Base-by-base conservation (phyloP, 1,140 invertebrate genomes). In the Muscidifurax raptorellus region DNA sequence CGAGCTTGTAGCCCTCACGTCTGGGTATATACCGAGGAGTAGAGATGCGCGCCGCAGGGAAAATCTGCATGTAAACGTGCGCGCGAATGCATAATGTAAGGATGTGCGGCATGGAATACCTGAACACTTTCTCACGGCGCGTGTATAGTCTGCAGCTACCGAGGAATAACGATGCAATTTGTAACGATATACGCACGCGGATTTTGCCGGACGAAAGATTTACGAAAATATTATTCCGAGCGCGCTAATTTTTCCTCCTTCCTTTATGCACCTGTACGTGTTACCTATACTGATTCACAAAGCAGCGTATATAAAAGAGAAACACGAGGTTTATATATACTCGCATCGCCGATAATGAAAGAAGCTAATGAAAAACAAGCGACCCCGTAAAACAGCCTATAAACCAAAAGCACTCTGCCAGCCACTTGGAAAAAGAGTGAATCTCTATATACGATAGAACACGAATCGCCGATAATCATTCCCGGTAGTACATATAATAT, bases 51-150 rank as follows among this genome's bases (percentile, higher is more conserved):
- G 67, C 67, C 28, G 72, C 27, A 30, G 6, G 44, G 15, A 78
- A 78, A 78, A 78, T 78, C 76, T 78, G 76, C 76, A 78, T 78
- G 76, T 78, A 78, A 78, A 78, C 52, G 52, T 18, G 76, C 30
- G 5, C 52, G 30, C 25, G 47, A 78, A 59, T 78, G 52, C 76
- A 78, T 78, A 78, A 78, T 78, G 52, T 28, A 59, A n/a, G 52
- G 52, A 59, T n/a, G 66, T 18, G 66, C 66, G 72, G 40, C n/a
- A 6, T 22, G 44, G 74, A 76, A 76, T 59, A 52, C 44, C 22
- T 40, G 40, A 47, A 18, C 74, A 52, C n/a, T n/a, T 36, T 32
- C 12, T 40, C 30, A 9, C 72, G 6, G 27, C 72, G 22, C 22
- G 18, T n/a, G 22, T 28, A 15, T 28, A 27, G 27, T 74, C 22